Evolutionary conservation across 2,113 vertebrate species (phyloP).

Genomic region (Haliaeetus leucogaster): DNA sequence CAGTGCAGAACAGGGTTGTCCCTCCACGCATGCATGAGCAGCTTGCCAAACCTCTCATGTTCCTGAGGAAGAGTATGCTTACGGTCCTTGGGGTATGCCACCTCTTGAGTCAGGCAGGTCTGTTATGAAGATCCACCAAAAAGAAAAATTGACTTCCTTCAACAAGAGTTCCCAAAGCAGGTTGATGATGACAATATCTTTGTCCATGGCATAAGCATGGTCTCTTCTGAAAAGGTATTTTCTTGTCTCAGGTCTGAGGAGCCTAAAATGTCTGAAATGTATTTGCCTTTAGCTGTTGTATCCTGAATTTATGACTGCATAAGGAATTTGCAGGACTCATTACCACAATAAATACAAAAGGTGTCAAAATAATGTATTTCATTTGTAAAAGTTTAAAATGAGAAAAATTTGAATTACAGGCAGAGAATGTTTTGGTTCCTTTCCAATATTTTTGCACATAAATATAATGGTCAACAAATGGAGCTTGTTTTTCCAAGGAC

Average conservation of each 20-base stretch:
- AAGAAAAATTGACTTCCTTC: no score
- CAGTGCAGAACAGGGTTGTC: background rate
- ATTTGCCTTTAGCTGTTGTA: background rate
- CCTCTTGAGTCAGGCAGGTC: background rate
- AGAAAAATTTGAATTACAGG: constrained; percentile 15
- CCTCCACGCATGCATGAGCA: background rate
- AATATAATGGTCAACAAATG: constrained; percentile 1
- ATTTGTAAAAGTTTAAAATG: background rate
- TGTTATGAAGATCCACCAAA: background rate
- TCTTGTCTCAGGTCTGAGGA: background rate
- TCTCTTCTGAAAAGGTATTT: background rate
- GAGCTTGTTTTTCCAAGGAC: background rate
- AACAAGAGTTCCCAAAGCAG: background rate
- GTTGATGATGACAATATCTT: background rate
- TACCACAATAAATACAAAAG: background rate
- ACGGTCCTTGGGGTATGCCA: accelerated
- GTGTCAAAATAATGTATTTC: background rate
- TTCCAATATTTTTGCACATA: constrained; percentile 23
- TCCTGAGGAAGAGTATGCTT: background rate
- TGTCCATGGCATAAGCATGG: accelerated
- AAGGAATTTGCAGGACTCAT: background rate
- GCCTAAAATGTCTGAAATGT: background rate
- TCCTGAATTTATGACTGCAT: background rate
- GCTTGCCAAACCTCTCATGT: background rate
- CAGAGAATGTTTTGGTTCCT: background rate